phyloP scores from a whole-genome alignment of 2,113 vertebrate species.

The Oenanthe melanoleuca region DNA sequence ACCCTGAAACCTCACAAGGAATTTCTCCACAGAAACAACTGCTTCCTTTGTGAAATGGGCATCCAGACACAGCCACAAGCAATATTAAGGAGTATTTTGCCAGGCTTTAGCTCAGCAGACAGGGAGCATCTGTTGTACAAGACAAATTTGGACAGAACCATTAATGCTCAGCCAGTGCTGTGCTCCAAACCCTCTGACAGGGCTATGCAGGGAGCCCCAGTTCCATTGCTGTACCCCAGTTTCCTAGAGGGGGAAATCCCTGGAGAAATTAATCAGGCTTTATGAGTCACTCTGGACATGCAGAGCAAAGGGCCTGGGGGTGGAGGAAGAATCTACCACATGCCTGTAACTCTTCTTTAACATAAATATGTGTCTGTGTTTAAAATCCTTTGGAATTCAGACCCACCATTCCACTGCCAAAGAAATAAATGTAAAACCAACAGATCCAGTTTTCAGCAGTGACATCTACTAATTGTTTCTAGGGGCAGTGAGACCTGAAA shows the following conservation, averaged over 20 bases:
- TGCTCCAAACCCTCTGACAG: neutral
- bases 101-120: neutral
- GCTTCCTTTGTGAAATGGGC: neutral
- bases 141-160: neutral
- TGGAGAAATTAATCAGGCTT: neutral
- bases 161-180: neutral
- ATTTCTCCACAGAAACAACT: neutral
- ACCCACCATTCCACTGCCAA: neutral
- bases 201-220: neutral
- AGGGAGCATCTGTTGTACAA: neutral
- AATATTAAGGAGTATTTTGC: neutral
- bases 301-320: neutral
- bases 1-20: neutral
- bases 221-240: neutral
- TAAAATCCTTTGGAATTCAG: neutral
- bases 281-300: neutral
- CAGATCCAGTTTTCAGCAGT: neutral
- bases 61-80: neutral
- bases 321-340: neutral
- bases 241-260: neutral
- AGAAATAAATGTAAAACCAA: neutral
- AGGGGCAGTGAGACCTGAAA: neutral
- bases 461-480: neutral
- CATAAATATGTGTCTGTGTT: neutral
- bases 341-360: neutral